Percentiles rank a stretch among this genome's conserved stretches.
These are phyloP conservation scores for Macropis europaea DNA, from an alignment of 2,888 invertebrate genomes.

Conservation along the genomic window DNA sequence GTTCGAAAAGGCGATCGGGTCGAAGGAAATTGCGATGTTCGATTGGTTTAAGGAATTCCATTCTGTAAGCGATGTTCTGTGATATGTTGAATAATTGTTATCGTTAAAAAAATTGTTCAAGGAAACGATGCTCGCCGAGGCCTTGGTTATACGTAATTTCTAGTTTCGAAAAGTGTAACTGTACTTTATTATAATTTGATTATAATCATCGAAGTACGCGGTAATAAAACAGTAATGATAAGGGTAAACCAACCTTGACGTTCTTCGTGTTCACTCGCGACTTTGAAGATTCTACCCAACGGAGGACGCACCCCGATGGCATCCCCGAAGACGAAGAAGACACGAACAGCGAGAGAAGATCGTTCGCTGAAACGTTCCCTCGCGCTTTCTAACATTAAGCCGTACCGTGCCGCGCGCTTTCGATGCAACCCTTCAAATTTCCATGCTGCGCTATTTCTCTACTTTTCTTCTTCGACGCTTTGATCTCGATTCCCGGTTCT, in stretches of 20 bases:
- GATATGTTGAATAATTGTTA: slow-evolving; percentile 48
- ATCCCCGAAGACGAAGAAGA: background rate
- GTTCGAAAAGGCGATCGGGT: background rate
- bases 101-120: background rate
- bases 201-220: slow-evolving; percentile 29
- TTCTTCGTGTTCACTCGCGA: background rate
- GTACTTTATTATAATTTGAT: slow-evolving; percentile 51
- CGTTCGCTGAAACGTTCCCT: no score
- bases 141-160: slow-evolving; percentile 47
- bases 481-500: no score
- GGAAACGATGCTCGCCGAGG: slow-evolving; percentile 37
- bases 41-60: slow-evolving; percentile 31
- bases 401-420: no score
- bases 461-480: no score
- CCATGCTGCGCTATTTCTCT: no score
- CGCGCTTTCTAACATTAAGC: no score
- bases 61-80: slow-evolving; percentile 41
- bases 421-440: no score
- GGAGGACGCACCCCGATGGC: background rate
- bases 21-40: background rate
- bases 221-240: slow-evolving; percentile 46
- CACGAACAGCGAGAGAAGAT: background rate
- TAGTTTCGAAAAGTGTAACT: slow-evolving; percentile 33
- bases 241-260: slow-evolving; percentile 8
- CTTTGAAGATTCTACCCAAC: background rate